Evolutionary conservation across 2,888 invertebrate species (phyloP).

Genomic region (Ophion slaviceki): DNA sequence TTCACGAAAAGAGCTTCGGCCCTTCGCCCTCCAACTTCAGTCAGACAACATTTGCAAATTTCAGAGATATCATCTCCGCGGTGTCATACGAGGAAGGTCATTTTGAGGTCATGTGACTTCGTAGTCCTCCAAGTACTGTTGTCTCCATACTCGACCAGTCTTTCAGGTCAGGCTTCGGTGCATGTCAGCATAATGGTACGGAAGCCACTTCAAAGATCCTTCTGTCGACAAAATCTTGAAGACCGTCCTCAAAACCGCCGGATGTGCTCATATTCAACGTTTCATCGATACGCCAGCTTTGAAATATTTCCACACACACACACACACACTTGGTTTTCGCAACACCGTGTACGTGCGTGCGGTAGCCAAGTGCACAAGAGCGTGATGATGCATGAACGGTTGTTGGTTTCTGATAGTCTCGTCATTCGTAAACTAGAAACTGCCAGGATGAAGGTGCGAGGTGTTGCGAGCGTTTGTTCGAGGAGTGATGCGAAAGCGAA

Average conservation of each 20-base stretch:
- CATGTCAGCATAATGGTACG: not conserved
- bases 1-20: not conserved
- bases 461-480: constrained; percentile 48
- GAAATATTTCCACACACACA: not conserved
- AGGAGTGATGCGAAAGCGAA: constrained; percentile 54
- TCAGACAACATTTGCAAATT: not conserved
- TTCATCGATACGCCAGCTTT: not conserved
- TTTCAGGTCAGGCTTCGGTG: too few species aligned
- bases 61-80: not conserved
- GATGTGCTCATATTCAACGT: not conserved
- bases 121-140: not conserved
- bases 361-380: constrained; percentile 17
- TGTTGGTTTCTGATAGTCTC: constrained; percentile 40
- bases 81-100: not conserved
- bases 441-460: constrained; percentile 2
- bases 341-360: constrained; percentile 15
- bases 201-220: not conserved
- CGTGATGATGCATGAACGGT: constrained; percentile 48
- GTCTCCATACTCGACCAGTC: too few species aligned
- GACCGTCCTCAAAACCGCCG: not conserved
- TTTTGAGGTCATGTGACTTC: not conserved
- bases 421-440: constrained; percentile 37
- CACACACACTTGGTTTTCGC: not conserved
- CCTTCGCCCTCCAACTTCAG: too few species aligned
- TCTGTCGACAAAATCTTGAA: not conserved